Conservation (phyloP, 2,888 invertebrate species). For the Alentia gelatinosa region DNA sequence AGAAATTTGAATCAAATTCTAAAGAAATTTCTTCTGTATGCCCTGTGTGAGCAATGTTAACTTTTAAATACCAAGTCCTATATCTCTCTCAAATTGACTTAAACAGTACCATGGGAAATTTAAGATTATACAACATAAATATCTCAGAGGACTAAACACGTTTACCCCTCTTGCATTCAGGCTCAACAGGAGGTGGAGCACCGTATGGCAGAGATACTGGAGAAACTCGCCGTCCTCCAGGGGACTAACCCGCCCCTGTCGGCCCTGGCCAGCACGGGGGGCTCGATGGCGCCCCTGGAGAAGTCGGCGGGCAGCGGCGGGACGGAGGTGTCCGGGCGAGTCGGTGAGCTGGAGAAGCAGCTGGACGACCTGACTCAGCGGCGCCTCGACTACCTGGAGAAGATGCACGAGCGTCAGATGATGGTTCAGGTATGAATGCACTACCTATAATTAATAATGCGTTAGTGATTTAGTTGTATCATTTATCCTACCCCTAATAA, state of each 20-base stretch:
- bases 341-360: conserved; percentile 71
- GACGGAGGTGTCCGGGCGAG: conserved; percentile 43
- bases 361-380: conserved; percentile 72
- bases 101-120: too few species aligned
- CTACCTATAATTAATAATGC: too few species aligned
- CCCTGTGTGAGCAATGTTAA: too few species aligned
- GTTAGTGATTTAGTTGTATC: too few species aligned
- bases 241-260: conserved; percentile 58
- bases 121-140: too few species aligned
- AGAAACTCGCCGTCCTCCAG: conserved; percentile 67
- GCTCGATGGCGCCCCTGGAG: conserved; percentile 54
- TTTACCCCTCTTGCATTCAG: conserved; percentile 60
- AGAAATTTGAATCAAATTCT: too few species aligned
- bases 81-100: too few species aligned
- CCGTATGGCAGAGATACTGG: conserved; percentile 71
- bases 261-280: conserved; percentile 58
- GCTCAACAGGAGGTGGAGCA: conserved; percentile 75
- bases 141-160: too few species aligned
- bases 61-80: too few species aligned
- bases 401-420: conserved; percentile 74
- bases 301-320: conserved; percentile 23
- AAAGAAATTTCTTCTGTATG: too few species aligned
- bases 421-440: conserved; percentile 73
- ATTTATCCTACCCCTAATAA: too few species aligned
- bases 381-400: conserved; percentile 74